These are phyloP conservation scores for Pecten maximus DNA, from an alignment of 2,888 invertebrate species.

Conservation along the genomic window DNA sequence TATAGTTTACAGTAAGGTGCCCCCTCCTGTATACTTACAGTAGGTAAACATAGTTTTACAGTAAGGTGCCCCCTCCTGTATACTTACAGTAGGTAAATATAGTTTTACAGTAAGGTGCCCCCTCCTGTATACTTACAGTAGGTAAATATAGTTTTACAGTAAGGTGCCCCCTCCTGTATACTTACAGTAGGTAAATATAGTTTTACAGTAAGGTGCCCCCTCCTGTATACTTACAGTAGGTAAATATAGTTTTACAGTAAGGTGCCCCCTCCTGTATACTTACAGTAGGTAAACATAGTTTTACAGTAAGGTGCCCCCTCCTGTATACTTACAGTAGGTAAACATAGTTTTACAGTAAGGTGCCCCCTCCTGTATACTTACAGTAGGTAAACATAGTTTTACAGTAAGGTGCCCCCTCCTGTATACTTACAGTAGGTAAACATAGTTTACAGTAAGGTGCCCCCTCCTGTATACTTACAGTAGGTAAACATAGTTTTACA, in stretches of 20 bases:
- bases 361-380: slow-evolving; percentile 86
- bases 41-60: slow-evolving; percentile 87
- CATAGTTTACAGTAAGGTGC: slow-evolving; percentile 89
- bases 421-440: slow-evolving; percentile 84
- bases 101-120: slow-evolving; percentile 89
- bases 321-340: slow-evolving; percentile 83
- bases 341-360: slow-evolving; percentile 89
- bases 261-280: slow-evolving; percentile 88
- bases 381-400: slow-evolving; percentile 87
- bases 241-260: slow-evolving; percentile 88
- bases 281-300: slow-evolving; percentile 86
- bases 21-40: slow-evolving; percentile 85
- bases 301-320: slow-evolving; percentile 90
- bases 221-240: slow-evolving; percentile 84
- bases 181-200: slow-evolving; percentile 86
- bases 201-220: slow-evolving; percentile 89
- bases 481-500: slow-evolving; percentile 87
- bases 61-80: slow-evolving; percentile 89
- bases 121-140: slow-evolving; percentile 85
- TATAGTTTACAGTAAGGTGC: slow-evolving; percentile 89
- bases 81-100: slow-evolving; percentile 85
- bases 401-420: slow-evolving; percentile 90
- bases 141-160: slow-evolving; percentile 87
- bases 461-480: slow-evolving; percentile 85
- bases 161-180: slow-evolving; percentile 88